Conservation (phyloP, 2,113 vertebrate genomes). For the Chaetops frenatus region DNA sequence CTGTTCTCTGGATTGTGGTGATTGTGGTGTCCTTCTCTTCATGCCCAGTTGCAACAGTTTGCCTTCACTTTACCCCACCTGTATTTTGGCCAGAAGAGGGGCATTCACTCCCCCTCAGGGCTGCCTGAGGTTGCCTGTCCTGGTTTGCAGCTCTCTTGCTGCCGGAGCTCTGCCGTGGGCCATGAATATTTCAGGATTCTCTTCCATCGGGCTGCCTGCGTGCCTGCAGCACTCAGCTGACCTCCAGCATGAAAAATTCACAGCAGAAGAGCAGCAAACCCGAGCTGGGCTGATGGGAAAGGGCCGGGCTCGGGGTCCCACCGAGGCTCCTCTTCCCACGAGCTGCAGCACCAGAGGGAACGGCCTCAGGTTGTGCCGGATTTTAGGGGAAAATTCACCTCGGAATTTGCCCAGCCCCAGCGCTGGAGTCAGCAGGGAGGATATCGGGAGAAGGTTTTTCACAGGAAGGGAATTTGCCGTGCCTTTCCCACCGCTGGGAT, state of each 20-base stretch:
- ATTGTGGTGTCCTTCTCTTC: no score
- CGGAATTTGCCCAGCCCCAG: background rate
- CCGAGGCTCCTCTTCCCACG: background rate
- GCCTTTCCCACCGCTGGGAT: background rate
- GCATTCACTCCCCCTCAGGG: accelerated
- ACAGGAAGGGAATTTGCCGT: no score
- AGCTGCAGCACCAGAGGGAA: background rate
- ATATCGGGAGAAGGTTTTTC: no score
- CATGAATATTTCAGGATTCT: constrained; percentile 58
- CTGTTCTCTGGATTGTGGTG: no score
- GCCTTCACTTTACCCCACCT: accelerated
- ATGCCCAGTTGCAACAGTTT: no score
- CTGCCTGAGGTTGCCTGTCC: background rate
- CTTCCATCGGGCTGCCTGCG: background rate
- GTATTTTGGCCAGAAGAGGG: background rate
- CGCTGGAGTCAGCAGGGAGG: accelerated
- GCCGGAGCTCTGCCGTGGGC: background rate
- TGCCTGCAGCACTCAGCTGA: background rate
- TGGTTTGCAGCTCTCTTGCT: background rate
- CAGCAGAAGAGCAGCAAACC: background rate
- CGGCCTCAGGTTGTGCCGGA: accelerated
- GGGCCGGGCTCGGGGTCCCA: background rate
- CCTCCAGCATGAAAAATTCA: constrained; percentile 29
- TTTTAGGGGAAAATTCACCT: accelerated
- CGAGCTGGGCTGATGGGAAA: background rate